Evolutionary conservation across 2,797 vertebrate genomes (phyloP).

Genomic region (Adelosebastes latens): DNA sequence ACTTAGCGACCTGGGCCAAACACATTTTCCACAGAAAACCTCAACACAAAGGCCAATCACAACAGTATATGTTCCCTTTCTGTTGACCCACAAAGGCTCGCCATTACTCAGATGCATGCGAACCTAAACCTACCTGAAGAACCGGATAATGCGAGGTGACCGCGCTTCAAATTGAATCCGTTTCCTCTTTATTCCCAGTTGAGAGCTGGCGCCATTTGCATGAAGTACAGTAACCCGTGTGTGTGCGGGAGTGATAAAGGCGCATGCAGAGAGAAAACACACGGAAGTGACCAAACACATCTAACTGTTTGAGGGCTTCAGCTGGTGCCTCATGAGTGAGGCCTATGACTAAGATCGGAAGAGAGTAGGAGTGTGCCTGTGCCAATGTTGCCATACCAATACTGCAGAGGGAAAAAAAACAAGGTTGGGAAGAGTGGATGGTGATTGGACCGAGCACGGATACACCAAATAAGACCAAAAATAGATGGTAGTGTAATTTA

Average conservation of each 20-base stretch:
- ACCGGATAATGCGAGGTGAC: not conserved
- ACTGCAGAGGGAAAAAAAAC: conserved; percentile 51
- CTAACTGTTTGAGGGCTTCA: conserved; percentile 70
- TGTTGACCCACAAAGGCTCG: conserved; percentile 26
- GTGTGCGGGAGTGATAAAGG: conserved; percentile 61
- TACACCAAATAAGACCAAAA: conserved; percentile 59
- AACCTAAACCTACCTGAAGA: conserved; percentile 43
- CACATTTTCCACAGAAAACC: conserved; percentile 37
- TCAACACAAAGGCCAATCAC: conserved; percentile 36
- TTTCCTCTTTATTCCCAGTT: conserved; percentile 26
- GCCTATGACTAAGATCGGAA: conserved; percentile 85
- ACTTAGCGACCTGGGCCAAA: conserved; percentile 55
- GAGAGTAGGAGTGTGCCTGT: conserved; percentile 80
- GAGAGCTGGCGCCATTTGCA: conserved; percentile 44
- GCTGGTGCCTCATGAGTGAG: conserved; percentile 68
- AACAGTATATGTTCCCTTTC: conserved; percentile 22
- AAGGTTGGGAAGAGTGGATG: conserved; percentile 51
- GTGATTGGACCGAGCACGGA: conserved; percentile 46
- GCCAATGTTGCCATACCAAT: conserved; percentile 80
- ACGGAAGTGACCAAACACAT: conserved; percentile 75
- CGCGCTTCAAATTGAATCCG: not conserved
- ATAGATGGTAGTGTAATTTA: conserved; percentile 48
- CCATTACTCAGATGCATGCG: conserved; percentile 6
- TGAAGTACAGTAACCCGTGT: conserved; percentile 32
- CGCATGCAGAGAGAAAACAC: conserved; percentile 52